Evolutionary conservation across 2,888 invertebrate species (phyloP), one percentile per base, ranked within the genome.

Genomic region (Lydus trimaculatus): DNA sequence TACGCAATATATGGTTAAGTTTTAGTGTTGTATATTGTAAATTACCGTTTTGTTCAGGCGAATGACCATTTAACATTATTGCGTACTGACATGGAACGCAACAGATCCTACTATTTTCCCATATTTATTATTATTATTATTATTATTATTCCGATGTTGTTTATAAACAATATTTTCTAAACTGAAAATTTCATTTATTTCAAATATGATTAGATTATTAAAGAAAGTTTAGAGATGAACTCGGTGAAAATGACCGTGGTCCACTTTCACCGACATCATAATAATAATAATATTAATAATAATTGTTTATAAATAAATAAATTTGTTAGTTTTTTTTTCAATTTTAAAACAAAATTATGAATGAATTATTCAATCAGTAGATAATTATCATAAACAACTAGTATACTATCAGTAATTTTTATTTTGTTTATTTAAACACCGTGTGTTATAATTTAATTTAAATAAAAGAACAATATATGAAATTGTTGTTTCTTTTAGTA

Each of bases 21-120:
- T 56, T 56, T 65, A 70, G 66, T 72, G 11, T 43, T 6, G 6
- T 4, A 43, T 71, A 65, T 66, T 60, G 72, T 66, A 61, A 69
- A 70, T 67, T 75, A 75, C 76, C 76, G 76, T 76, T 75, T 72
- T 69, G 70, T 71, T 60, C 75, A 67, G 76, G 76, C 76, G 74
- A 75, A 76, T 76, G 76, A 76, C 76, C 76, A 76, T 70, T 71
- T 76, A 76, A 75, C 75, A 76, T 76, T 73, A 75, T 76, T 76
- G 76, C 64, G 71, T 74, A 76, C 70, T 75, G 69, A 65, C 64
- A 73, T 70, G 73, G 75, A 76, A 76, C 75, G 72, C 64, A n/a
- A 15, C n/a, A 63, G 25, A 56, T 56, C 25, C 56, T 4, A 56
- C 56, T 65, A 52, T 64, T 63, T 52, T 17, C 43, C 61, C 52